Evolutionary conservation across 2,797 vertebrate genomes (phyloP).

Genomic region (Sylvilagus floridanus): DNA sequence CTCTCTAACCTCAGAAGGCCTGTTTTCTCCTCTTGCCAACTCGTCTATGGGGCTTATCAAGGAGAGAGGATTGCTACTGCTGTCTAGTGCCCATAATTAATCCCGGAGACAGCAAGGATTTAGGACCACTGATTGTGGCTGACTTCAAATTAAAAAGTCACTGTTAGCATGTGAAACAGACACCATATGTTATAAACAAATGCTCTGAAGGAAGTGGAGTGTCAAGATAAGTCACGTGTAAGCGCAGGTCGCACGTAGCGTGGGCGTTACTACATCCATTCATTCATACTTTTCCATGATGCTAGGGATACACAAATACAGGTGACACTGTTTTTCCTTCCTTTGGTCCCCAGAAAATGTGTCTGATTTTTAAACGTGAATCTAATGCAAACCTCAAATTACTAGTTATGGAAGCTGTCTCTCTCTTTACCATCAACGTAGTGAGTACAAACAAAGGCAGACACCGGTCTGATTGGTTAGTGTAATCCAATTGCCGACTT

Average conservation of each 20-base stretch:
- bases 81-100: conserved; percentile 90
- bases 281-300: conserved; percentile 13
- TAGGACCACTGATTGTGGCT: conserved; percentile 87
- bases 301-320: not conserved
- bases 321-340: not conserved
- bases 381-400: conserved; percentile 46
- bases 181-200: conserved; percentile 86
- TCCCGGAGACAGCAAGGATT: conserved; percentile 89
- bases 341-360: conserved; percentile 6
- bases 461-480: conserved; percentile 84
- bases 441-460: conserved; percentile 85
- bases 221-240: not conserved
- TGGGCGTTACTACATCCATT: not conserved
- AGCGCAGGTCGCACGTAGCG: conserved; percentile 39
- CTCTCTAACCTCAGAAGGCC: conserved; percentile 81
- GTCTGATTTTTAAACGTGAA: conserved; percentile 7
- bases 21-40: conserved; percentile 87
- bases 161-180: conserved; percentile 88
- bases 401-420: conserved; percentile 57
- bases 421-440: conserved; percentile 76
- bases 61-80: conserved; percentile 86
- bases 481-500: conserved; percentile 87
- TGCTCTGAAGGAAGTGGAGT: conserved; percentile 74
- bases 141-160: conserved; percentile 90
- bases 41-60: conserved; percentile 87